A percentile compares a stretch with the other conserved stretches of the same genome.
Conservation (phyloP, 2,797 vertebrate genomes). For the Chelon labrosus region DNA sequence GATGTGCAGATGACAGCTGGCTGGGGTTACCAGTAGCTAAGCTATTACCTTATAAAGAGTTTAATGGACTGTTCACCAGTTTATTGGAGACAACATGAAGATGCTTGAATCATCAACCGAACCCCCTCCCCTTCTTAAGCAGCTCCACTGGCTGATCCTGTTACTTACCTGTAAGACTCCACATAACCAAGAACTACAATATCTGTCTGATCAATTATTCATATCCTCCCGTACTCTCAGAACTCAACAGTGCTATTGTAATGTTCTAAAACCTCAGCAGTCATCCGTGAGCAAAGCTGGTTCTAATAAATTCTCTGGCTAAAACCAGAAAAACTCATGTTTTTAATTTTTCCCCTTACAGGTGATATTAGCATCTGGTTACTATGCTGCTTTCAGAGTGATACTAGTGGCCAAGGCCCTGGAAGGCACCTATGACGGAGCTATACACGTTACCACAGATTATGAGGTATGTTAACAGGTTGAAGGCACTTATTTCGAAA, state of each 20-base stretch:
- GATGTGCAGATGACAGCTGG: too few species aligned
- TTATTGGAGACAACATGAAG: too few species aligned
- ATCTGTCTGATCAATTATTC: too few species aligned
- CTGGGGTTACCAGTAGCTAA: neutral
- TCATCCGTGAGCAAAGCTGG: neutral
- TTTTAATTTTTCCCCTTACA: constrained; percentile 15
- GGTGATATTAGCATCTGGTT: constrained; percentile 94
- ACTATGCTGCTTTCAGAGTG: constrained; percentile 95
- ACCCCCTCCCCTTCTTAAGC: too few species aligned
- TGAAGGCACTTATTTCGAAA: neutral
- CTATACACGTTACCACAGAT: constrained; percentile 96
- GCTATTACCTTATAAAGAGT: neutral
- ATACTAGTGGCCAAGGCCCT: constrained; percentile 92
- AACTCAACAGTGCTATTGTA: too few species aligned
- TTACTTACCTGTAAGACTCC: too few species aligned
- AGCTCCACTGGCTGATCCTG: too few species aligned
- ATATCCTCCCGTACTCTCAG: too few species aligned
- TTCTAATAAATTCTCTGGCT: too few species aligned
- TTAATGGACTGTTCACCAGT: neutral
- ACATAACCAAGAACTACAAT: too few species aligned
- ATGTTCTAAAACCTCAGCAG: too few species aligned
- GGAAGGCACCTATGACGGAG: constrained; percentile 94
- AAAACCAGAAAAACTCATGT: neutral
- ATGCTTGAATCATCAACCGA: too few species aligned
- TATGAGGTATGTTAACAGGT: constrained; percentile 89